Percentiles rank a stretch among this genome's conserved stretches.
phyloP scores from a whole-genome alignment of 2,797 vertebrate genomes.

The Crenichthys baileyi region DNA sequence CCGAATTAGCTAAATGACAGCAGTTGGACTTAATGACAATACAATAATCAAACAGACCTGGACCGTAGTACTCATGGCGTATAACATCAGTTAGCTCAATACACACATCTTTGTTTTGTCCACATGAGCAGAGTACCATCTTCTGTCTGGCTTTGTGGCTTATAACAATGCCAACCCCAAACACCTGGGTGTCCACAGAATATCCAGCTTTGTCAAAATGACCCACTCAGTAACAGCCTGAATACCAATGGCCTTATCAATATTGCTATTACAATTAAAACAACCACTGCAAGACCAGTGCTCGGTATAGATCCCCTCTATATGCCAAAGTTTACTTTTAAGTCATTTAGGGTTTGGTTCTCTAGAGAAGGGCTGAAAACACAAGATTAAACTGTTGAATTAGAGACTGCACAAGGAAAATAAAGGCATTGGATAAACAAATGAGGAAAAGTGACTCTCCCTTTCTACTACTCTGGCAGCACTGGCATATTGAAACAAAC shows the following conservation, averaged over 20 bases:
- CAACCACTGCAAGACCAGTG: background rate
- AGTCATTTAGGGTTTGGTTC: background rate
- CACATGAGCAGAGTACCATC: background rate
- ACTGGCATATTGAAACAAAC: conserved; percentile 59
- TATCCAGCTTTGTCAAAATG: background rate
- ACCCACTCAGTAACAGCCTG: background rate
- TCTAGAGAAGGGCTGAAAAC: background rate
- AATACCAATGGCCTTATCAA: background rate
- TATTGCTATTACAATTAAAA: background rate
- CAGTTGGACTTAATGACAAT: background rate
- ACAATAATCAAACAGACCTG: background rate
- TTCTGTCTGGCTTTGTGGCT: background rate
- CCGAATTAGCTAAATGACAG: background rate
- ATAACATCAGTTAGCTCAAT: background rate
- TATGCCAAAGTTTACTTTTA: background rate
- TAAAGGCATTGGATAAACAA: conserved; percentile 40
- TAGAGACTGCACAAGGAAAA: conserved; percentile 11
- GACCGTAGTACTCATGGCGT: background rate
- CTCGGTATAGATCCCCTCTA: background rate
- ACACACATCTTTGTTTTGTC: background rate
- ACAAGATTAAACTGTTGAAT: background rate
- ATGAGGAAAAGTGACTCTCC: conserved; percentile 42
- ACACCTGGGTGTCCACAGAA: background rate
- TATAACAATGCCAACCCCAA: background rate
- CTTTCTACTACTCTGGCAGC: conserved; percentile 35